Evolutionary conservation across 1,140 invertebrate genomes (phyloP), one percentile per base, ranked within the genome.

Genomic region (Oryctes rhinoceros): DNA sequence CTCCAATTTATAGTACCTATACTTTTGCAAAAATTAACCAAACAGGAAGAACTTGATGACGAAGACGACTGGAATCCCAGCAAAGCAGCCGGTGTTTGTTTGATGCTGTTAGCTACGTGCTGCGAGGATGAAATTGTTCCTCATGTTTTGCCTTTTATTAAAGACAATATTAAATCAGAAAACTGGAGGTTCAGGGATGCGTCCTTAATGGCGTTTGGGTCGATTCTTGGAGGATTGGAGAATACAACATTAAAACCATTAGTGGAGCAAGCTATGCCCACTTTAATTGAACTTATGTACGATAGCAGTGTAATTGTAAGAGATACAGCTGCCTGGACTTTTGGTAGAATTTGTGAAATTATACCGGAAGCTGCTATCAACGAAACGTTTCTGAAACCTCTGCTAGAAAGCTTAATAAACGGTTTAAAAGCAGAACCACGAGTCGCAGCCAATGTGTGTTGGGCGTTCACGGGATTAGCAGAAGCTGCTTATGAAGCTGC

Each of bases 31-130:
- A 98, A 96, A 85, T 88, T 99, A 67, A 98, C 97, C 0, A 98
- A 98, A 89, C 98, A 99, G 89, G 94, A 96, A 86, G 94, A 95
- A 85, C 91, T 93, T 83, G 97, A 98, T 87, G 98, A 99, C 88
- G 98, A 99, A 88, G 97, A 99, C 87, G 98, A 99, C 86, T 99
- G 99, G 99, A 99, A 99, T 90, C 99, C 99, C 6, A 96, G 97
- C 81, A 99, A 99, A 91, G 97, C 99, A 5, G 97, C 99, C 35
- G 98, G 98, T 35, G 98, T 99, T n/a, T 99, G 98, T 89, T 89
- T 99, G 0, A 99, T 99, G 97, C 90, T 99, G 15, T 90, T 99
- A 81, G 95, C 99, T 35, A 96, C 96, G 37, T 99, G 98, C 86
- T 99, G 97, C 87, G 98, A 99, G 89, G 97, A 99, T 89, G 95